Evolutionary conservation across 1,140 invertebrate genomes (phyloP).

Genomic region (Hesperophylax magnus): DNA sequence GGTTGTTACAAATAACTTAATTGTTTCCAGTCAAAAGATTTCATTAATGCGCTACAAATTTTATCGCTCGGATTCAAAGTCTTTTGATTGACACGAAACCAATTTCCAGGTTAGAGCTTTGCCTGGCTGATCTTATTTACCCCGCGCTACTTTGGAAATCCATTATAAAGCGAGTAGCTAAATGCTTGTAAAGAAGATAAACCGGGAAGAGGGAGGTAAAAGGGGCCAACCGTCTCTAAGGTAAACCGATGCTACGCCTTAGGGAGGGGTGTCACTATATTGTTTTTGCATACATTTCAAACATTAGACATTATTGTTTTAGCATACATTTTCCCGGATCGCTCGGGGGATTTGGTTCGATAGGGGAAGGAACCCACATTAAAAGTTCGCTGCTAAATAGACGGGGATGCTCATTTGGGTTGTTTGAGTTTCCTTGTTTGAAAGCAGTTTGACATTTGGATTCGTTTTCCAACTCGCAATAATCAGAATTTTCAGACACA

Average conservation of each 20-base stretch:
- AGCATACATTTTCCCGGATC: conserved; percentile 55
- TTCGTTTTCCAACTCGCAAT: neutral
- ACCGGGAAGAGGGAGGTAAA: conserved; percentile 7
- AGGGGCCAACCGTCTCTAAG: conserved; percentile 51
- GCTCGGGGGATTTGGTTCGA: conserved; percentile 25
- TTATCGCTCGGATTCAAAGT: neutral
- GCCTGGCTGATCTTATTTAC: neutral
- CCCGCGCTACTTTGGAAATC: conserved; percentile 45
- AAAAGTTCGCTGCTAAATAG: conserved; percentile 37
- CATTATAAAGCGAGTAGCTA: conserved; percentile 54
- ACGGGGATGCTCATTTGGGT: conserved; percentile 19
- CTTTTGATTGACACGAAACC: conserved; percentile 32
- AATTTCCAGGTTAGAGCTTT: conserved; percentile 17
- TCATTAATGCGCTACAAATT: neutral
- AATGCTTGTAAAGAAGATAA: conserved; percentile 56
- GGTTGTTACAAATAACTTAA: no score
- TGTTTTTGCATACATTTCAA: conserved; percentile 59
- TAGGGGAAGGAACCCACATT: conserved; percentile 3
- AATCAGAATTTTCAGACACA: no score
- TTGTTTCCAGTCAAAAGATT: neutral
- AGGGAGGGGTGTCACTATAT: conserved; percentile 49
- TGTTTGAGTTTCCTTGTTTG: conserved; percentile 1
- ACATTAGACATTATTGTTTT: conserved; percentile 58
- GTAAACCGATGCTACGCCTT: conserved; percentile 47
- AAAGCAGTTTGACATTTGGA: neutral